These are phyloP conservation scores for Agrochola circellaris DNA, from an alignment of 2,888 invertebrate species.

Conservation along the genomic window DNA sequence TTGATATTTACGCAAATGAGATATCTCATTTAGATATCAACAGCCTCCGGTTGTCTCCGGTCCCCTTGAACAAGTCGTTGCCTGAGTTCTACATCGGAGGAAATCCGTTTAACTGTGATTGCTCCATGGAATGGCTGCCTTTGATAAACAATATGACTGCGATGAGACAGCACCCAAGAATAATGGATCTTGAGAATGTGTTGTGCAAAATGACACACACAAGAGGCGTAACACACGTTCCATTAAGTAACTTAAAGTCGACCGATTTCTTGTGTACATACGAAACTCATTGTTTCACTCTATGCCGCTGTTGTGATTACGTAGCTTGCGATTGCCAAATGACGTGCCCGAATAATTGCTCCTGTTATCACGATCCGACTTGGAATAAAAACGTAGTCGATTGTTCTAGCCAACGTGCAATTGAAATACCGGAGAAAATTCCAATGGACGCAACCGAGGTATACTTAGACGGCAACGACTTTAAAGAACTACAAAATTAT, in stretches of 20 bases:
- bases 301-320: constrained; percentile 98
- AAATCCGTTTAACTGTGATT: constrained; percentile 98
- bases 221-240: constrained; percentile 94
- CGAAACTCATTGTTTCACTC: constrained; percentile 97
- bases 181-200: constrained; percentile 97
- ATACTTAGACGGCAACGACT: constrained; percentile 97
- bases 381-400: constrained; percentile 98
- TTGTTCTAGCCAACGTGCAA: constrained; percentile 94
- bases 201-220: constrained; percentile 96
- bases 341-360: constrained; percentile 98
- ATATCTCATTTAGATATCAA: constrained; percentile 96
- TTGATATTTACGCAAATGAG: constrained; percentile 97
- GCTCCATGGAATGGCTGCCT: constrained; percentile 98
- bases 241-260: constrained; percentile 93
- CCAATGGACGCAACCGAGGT: constrained; percentile 99
- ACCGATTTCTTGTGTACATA: constrained; percentile 97
- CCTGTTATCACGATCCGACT: constrained; percentile 98
- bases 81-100: constrained; percentile 98
- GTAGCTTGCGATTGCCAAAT: constrained; percentile 99
- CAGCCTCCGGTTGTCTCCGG: constrained; percentile 94
- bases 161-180: constrained; percentile 95
- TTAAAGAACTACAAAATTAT: constrained; percentile 96
- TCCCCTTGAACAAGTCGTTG: constrained; percentile 93
- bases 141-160: constrained; percentile 96
- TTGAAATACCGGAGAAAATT: constrained; percentile 95